These are phyloP conservation scores for Avahi laniger DNA, from an alignment of 2,797 vertebrate species.

Conservation along the genomic window DNA sequence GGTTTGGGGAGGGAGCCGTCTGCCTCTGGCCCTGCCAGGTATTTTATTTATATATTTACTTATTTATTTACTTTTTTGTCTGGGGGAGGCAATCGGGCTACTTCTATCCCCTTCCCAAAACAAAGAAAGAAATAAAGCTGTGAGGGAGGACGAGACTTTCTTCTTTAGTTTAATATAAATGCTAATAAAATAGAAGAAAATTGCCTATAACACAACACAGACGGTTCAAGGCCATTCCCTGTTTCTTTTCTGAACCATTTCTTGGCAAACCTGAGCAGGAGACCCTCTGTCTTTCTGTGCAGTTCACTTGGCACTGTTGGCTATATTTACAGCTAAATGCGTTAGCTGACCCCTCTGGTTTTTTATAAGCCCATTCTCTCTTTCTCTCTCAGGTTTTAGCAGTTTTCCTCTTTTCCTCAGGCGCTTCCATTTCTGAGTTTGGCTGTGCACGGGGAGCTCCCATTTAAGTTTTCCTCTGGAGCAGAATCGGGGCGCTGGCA, in stretches of 20 bases:
- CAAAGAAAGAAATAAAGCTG: constrained; percentile 4
- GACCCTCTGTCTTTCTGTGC: not conserved
- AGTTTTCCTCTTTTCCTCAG: not conserved
- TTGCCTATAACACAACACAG: not conserved
- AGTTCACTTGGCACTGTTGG: not conserved
- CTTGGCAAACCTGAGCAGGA: not conserved
- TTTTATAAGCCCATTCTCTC: not conserved
- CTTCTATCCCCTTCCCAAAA: not conserved
- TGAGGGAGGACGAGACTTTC: not conserved
- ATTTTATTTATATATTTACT: not conserved
- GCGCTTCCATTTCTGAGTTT: not conserved
- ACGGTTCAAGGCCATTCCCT: not conserved
- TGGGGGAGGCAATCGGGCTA: not conserved
- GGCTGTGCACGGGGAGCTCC: not conserved
- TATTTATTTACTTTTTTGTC: not conserved
- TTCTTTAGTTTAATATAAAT: not conserved
- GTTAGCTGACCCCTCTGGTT: not conserved
- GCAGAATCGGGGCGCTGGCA: not conserved
- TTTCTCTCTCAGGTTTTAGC: not conserved
- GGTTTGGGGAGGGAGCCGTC: not conserved
- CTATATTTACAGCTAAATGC: not conserved
- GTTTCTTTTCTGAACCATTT: not conserved
- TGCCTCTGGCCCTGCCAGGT: not conserved
- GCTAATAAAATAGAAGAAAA: not conserved
- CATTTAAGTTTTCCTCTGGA: not conserved